A percentile compares a stretch with the other conserved stretches of the same genome.
These are phyloP conservation scores for Eristalis intricaria DNA, from an alignment of 2,888 invertebrate genomes.

Conservation along the genomic window DNA sequence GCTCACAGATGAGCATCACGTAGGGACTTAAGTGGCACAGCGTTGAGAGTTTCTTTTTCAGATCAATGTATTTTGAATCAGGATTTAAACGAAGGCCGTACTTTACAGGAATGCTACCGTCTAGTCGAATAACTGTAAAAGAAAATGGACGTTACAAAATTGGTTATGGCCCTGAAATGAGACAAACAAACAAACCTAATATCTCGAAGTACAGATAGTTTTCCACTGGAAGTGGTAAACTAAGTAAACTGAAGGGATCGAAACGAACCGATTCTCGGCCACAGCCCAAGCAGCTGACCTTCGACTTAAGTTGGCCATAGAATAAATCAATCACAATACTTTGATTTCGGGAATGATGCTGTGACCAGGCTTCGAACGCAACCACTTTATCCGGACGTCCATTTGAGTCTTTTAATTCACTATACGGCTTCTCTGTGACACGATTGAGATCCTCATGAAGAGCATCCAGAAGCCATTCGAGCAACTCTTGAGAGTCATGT, in stretches of 20 bases:
- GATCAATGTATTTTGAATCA: slow-evolving; percentile 89
- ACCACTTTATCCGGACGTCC: slow-evolving; percentile 88
- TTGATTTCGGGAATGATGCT: slow-evolving; percentile 90
- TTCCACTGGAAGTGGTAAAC: slow-evolving; percentile 95
- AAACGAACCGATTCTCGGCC: slow-evolving; percentile 92
- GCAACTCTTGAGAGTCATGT: slow-evolving; percentile 95
- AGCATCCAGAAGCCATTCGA: slow-evolving; percentile 95
- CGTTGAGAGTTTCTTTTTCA: slow-evolving; percentile 87
- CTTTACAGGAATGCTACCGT: slow-evolving; percentile 91
- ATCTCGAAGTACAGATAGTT: slow-evolving; percentile 90
- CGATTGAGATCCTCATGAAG: slow-evolving; percentile 96
- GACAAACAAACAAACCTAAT: slow-evolving; percentile 83
- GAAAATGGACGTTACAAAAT: not conserved
- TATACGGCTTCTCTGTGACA: slow-evolving; percentile 87
- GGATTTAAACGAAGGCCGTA: slow-evolving; percentile 92
- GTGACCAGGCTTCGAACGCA: slow-evolving; percentile 91
- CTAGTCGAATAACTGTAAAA: slow-evolving; percentile 86
- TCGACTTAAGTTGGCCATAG: slow-evolving; percentile 95
- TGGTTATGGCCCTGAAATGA: too few species aligned
- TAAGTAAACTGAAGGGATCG: slow-evolving; percentile 95
- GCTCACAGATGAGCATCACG: slow-evolving; percentile 88
- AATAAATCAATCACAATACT: slow-evolving; percentile 95
- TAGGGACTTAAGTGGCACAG: slow-evolving; percentile 84
- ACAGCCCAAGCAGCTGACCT: slow-evolving; percentile 91
- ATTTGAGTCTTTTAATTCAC: slow-evolving; percentile 88